phyloP scores from a whole-genome alignment of 2,797 vertebrate species.

The Cyprinodon diabolis region DNA sequence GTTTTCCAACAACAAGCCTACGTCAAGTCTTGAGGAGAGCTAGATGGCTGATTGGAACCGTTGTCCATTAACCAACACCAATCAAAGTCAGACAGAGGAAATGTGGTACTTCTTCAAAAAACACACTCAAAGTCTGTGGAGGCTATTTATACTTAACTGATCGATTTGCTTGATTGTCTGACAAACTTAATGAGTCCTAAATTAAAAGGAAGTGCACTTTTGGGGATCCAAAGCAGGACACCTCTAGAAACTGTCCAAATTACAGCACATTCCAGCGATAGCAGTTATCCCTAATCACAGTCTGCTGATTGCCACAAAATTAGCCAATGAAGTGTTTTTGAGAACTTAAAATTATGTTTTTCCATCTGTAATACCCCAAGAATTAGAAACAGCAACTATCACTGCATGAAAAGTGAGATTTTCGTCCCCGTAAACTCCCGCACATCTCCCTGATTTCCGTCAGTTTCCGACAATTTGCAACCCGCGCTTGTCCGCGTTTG shows the following conservation, averaged over 20 bases:
- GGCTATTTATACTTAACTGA: conserved; percentile 19
- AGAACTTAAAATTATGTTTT: neutral
- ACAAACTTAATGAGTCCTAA: neutral
- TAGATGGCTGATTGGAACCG: conserved; percentile 22
- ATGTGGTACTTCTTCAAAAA: conserved; percentile 16
- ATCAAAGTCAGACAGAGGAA: conserved; percentile 20
- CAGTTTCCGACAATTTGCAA: too few relatives aligned
- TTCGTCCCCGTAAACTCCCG: too few relatives aligned
- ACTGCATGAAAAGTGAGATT: too few relatives aligned
- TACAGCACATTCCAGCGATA: neutral
- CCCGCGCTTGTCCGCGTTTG: too few relatives aligned
- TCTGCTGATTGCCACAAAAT: neutral
- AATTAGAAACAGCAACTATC: neutral
- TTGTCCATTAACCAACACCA: conserved; percentile 31
- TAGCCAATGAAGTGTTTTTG: neutral
- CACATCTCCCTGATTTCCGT: too few relatives aligned
- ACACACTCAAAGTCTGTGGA: neutral
- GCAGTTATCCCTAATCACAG: neutral
- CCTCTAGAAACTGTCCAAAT: neutral
- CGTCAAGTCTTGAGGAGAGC: conserved; percentile 7
- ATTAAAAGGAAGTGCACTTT: neutral
- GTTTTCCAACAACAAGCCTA: neutral
- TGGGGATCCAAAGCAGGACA: neutral
- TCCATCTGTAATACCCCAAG: neutral
- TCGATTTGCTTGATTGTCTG: conserved; percentile 25